These are phyloP conservation scores for Pyrrhia umbra DNA, from an alignment of 2,888 invertebrate species.

Conservation along the genomic window DNA sequence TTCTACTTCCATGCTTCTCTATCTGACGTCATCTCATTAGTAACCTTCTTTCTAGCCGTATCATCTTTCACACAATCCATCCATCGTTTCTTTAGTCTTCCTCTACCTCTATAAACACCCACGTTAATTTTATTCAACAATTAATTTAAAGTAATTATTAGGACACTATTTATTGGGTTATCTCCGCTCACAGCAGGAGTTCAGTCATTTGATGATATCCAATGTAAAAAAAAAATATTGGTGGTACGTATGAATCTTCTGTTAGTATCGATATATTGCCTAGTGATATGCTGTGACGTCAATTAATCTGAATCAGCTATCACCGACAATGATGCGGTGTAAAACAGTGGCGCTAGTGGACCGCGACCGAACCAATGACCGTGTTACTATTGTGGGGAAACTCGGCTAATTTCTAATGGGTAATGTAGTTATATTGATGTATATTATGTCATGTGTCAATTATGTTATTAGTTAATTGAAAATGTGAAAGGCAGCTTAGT, in stretches of 20 bases:
- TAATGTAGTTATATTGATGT: slow-evolving; percentile 10
- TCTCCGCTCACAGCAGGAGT: too few species aligned
- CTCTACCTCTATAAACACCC: too few species aligned
- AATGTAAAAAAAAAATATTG: too few species aligned
- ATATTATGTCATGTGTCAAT: slow-evolving; percentile 24
- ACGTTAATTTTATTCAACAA: too few species aligned
- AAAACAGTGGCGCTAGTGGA: slow-evolving; percentile 41
- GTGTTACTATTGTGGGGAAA: slow-evolving; percentile 42
- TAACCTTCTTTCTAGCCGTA: too few species aligned
- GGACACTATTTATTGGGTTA: too few species aligned
- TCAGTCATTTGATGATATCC: too few species aligned
- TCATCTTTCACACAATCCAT: too few species aligned
- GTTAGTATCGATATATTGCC: background rate
- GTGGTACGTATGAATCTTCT: slow-evolving; percentile 20
- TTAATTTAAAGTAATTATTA: too few species aligned
- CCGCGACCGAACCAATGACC: slow-evolving; percentile 53
- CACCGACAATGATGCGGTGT: slow-evolving; percentile 44
- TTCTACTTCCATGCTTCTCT: too few species aligned
- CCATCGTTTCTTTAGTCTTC: too few species aligned
- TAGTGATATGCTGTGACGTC: slow-evolving; percentile 10
- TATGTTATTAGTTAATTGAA: slow-evolving; percentile 10
- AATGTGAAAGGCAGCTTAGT: background rate
- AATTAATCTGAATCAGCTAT: slow-evolving; percentile 58
- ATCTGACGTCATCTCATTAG: too few species aligned
- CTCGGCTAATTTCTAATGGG: slow-evolving; percentile 46